Base-by-base conservation (phyloP, 2,888 invertebrate genomes). In the Acheta domesticus region DNA sequence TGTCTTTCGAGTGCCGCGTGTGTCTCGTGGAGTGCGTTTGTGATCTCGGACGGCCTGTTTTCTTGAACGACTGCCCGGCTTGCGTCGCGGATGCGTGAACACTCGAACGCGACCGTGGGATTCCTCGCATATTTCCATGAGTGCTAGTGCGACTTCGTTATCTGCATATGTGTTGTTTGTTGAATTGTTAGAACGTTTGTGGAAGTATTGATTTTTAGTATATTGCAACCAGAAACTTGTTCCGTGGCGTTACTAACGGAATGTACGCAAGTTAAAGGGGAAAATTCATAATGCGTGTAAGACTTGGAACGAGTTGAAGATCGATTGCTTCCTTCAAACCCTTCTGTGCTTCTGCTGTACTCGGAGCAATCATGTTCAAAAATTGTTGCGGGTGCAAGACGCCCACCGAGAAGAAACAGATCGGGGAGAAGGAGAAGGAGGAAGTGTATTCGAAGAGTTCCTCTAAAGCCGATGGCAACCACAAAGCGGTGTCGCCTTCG, bases 381-480 rank as follows among this genome's bases (percentile, higher is more conserved):
- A 81, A 82, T 77, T 83, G 83, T 79, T 83, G 83, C 77, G 83
- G 83, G 62, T 83, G 83, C 79, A 81, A 81, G 77, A 79, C 50
- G 21, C 79, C 80, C 48, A 78, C 80, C 48, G 78, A 77, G 75
- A 81, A 81, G 50, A 78, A 75, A 76, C 79, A 76, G 12, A 62
- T 21, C 21, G 79, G 78, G 1, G 80, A 79, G 50, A 78, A 48
- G 19, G 62, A 21, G 49, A 77, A 77, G 11, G 75, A 20, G 4
- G 21, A 75, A 75, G 75, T 11, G 20, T 20, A 20, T 75, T 23
- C 20, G 11, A 23, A 75, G 36, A 75, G 21, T 21, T 14, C 14
- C 19, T 14, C 16, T 5, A 75, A 21, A 14, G 36, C 73, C 49
- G 74, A 74, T 12, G 76, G 36, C 14, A 76, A 76, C 21, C 48